phyloP scores from a whole-genome alignment of 2,888 invertebrate genomes.

The Lithophane leautieri region DNA sequence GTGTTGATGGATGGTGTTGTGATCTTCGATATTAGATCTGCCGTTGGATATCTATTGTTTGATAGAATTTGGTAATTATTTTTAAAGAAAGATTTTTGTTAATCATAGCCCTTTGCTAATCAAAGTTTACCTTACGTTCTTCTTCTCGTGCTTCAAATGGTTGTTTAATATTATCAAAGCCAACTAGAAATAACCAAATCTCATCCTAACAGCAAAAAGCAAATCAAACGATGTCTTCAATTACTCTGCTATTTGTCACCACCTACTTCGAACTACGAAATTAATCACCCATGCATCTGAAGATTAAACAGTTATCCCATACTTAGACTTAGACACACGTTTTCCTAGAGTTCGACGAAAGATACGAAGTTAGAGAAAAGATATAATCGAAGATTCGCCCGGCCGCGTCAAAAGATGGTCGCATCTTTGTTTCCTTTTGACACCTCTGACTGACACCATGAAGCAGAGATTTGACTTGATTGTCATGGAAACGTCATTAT shows the following conservation, averaged over 20 bases:
- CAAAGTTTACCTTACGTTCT: neutral
- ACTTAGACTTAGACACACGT: constrained; percentile 45
- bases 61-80: neutral
- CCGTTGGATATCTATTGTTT: constrained; percentile 9
- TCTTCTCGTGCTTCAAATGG: neutral
- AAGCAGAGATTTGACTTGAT: no score
- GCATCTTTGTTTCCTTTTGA: neutral
- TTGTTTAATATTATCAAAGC: neutral
- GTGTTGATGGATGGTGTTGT: constrained; percentile 8
- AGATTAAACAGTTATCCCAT: constrained; percentile 50
- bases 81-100: neutral
- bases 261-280: constrained; percentile 48
- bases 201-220: constrained; percentile 15
- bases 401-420: neutral
- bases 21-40: constrained; percentile 16
- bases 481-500: neutral
- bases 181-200: constrained; percentile 8
- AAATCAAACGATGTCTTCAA: constrained; percentile 42
- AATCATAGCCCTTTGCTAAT: neutral
- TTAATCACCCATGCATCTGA: constrained; percentile 36
- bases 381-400: neutral
- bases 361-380: neutral
- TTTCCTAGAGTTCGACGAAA: constrained; percentile 25
- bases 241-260: constrained; percentile 46
- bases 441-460: neutral